phyloP scores from a whole-genome alignment of 2,113 vertebrate species.

The Nerophis lumbriciformis region DNA sequence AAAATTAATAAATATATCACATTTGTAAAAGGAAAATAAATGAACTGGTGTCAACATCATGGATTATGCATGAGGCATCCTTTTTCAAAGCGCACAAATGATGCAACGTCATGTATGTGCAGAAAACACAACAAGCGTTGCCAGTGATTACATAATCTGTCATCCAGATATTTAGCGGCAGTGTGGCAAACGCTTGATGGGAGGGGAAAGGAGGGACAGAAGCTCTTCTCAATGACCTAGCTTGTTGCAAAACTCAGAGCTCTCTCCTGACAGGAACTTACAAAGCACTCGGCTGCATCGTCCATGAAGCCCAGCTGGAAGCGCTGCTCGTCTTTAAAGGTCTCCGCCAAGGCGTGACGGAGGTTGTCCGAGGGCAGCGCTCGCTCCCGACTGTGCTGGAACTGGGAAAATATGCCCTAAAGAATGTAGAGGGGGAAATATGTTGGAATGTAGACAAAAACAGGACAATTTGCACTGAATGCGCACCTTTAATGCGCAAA shows the following conservation, averaged over 20 bases:
- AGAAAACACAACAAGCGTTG: slow-evolving; percentile 26
- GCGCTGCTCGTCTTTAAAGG: slow-evolving; percentile 94
- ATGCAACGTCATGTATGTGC: slow-evolving; percentile 14
- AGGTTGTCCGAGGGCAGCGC: slow-evolving; percentile 92
- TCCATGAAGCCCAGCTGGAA: slow-evolving; percentile 99
- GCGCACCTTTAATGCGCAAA: slow-evolving; percentile 94
- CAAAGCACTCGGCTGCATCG: slow-evolving; percentile 97
- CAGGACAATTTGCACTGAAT: background rate
- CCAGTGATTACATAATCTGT: slow-evolving; percentile 55
- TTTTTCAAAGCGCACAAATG: slow-evolving; percentile 16
- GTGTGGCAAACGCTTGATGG: slow-evolving; percentile 42
- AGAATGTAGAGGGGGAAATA: slow-evolving; percentile 11
- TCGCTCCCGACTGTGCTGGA: slow-evolving; percentile 92
- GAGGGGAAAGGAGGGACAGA: slow-evolving; percentile 48
- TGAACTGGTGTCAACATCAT: slow-evolving; percentile 8
- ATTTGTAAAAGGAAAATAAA: background rate
- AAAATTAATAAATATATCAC: no score
- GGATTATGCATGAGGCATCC: slow-evolving; percentile 1
- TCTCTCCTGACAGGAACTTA: slow-evolving; percentile 68
- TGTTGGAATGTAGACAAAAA: background rate
- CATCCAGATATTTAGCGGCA: slow-evolving; percentile 54
- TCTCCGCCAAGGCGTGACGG: slow-evolving; percentile 90
- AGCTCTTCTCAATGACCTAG: slow-evolving; percentile 59
- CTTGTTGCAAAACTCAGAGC: slow-evolving; percentile 37
- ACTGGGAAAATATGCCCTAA: slow-evolving; percentile 88